Evolutionary conservation across 2,113 vertebrate species (phyloP).

Genomic region (Megalops atlanticus): DNA sequence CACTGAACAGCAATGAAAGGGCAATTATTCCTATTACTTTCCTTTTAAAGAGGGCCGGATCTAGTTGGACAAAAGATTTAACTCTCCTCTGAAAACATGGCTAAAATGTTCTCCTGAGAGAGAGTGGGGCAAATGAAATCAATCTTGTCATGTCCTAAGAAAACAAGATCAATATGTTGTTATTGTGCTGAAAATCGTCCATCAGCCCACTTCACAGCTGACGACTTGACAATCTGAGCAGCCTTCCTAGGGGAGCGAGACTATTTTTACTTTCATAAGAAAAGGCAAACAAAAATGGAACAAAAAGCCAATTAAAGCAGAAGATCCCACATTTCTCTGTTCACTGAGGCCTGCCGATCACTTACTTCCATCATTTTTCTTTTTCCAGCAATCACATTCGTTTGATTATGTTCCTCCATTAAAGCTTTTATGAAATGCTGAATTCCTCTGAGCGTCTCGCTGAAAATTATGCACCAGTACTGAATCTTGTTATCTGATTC

Average conservation of each 20-base stretch:
- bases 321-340: conserved; percentile 2
- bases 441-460: conserved; percentile 18
- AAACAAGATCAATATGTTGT: conserved; percentile 49
- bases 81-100: conserved; percentile 9
- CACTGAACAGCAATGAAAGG: conserved; percentile 43
- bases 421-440: conserved; percentile 19
- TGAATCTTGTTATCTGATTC: background rate
- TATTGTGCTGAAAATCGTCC: conserved; percentile 43
- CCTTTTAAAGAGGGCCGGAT: background rate
- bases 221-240: conserved; percentile 21
- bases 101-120: conserved; percentile 22
- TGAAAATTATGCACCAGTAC: conserved; percentile 9
- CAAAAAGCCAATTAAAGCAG: conserved; percentile 1
- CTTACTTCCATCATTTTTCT: background rate
- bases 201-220: conserved; percentile 20
- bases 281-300: conserved; percentile 8
- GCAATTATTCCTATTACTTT: conserved; percentile 38
- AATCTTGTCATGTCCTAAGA: conserved; percentile 34
- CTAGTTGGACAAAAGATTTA: conserved; percentile 13
- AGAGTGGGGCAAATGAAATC: conserved; percentile 32
- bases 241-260: conserved; percentile 16
- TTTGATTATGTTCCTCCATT: conserved; percentile 15
- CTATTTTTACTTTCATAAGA: conserved; percentile 28
- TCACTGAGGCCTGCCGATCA: no score
- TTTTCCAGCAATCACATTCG: background rate